Base-by-base conservation (phyloP, 2,797 vertebrate genomes). In the Florisuga fusca region DNA sequence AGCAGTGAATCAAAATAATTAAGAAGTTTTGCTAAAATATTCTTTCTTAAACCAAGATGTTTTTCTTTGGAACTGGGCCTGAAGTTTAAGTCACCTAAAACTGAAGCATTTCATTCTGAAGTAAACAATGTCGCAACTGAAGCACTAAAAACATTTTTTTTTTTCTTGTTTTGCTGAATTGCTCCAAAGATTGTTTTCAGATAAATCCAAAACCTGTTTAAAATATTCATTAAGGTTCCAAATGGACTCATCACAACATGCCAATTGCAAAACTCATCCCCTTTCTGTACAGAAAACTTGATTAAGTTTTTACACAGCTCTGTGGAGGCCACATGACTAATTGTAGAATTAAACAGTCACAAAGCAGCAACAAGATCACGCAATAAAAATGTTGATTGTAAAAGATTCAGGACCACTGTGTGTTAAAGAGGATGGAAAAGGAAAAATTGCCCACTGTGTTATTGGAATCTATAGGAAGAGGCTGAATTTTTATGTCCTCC, bases 1-100 rank as follows among this genome's bases (percentile, higher is more conserved):
- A 84, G 1, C 8, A 84, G 33, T 14, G 31, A 50, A 33, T 43
- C n/a, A 75, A 76, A 79, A 71, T 15, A 50, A 80, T 85, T 36
- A 5, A 72, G 58, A 85, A 46, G 6, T 75, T 87, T 90, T 75
- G 43, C 31, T 95, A 84, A 86, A 83, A 68, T 77, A 72, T 14
- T 41, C 27, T 66, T 93, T 67, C 73, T 78, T 59, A 38, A 94
- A 88, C 21, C 66, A 82, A 86, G 51, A 81, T 63, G 20, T 62
- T 94, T 90, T 86, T 21, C 41, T 88, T 61, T 93, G 83, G 83
- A 95, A 31, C 12, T 20, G 29, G 34, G 45, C 63, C 80, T 63
- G 51, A 67, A 53, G 43, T 84, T 94, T 84, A 89, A 82, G 45
- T 93, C 95, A 91, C 88, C 88, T 95, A 69, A 91, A 82, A 84